Base-by-base conservation (phyloP, 2,888 invertebrate genomes). In the Lacanobia oleracea region DNA sequence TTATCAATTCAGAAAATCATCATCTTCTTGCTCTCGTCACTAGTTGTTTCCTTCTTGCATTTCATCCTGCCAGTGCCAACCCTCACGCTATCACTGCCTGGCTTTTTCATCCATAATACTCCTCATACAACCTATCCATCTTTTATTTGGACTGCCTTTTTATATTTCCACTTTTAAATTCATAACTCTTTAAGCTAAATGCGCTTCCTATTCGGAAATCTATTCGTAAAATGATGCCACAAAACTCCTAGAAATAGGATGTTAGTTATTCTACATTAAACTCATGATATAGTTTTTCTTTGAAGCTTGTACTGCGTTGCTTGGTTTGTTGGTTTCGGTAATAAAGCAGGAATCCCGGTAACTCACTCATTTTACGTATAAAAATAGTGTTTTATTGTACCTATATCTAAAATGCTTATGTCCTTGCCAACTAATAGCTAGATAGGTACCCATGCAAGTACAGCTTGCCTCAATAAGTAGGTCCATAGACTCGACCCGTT, bases 251-350 rank as follows among this genome's bases (percentile, higher is more conserved):
- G 21, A 76, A 81, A 75, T 64, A 50, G 37, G n/a, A 59, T 61
- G 21, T 60, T 64, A 21, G 12, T 23, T 40, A 51, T 66, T 43
- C 50, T 67, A 51, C 50, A 69, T 18, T 63, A 65, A 81, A 51
- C n/a, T 4, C 16, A 10, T 66, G 62, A 76, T 56, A 37, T 45
- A 66, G 21, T 81, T 75, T 68, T 81, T 63, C 81, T 51, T 45
- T 59, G 65, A 69, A 75, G 3, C n/a, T 12, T 48, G n/a, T 12
- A 27, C 1, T 69, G 60, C 72, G 67, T 57, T 43, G 1, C 62
- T 57, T 43, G 1, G 21, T 57, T 23, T 23, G 12, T 62, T 23
- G 18, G 23, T 65, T 57, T 37, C 50, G 12, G 23, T 50, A 23
- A 40, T 45, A 16, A 45, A 23, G 16, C 14, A 40, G n/a, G 12